Percentiles rank a stretch among this genome's conserved stretches.
These are phyloP conservation scores for Pterophyllum scalare DNA, from an alignment of 2,113 vertebrate genomes.

Conservation along the genomic window DNA sequence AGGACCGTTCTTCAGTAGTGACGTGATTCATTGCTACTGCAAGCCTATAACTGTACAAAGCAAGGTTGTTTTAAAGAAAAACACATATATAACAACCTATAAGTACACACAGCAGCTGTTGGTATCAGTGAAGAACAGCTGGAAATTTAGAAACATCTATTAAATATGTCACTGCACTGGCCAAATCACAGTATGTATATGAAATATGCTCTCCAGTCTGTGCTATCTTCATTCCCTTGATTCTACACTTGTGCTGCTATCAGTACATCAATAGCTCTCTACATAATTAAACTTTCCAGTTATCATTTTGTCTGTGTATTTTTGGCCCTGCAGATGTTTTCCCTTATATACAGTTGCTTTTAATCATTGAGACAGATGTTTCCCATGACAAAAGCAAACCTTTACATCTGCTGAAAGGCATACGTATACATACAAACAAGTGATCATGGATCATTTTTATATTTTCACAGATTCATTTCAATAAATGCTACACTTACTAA, in stretches of 20 bases:
- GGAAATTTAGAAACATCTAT: constrained; percentile 33
- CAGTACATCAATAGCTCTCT: constrained; percentile 66
- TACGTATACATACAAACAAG: constrained; percentile 1
- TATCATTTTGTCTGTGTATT: constrained; percentile 68
- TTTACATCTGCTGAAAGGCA: constrained; percentile 39
- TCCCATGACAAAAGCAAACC: constrained; percentile 52
- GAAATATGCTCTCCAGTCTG: constrained; percentile 5
- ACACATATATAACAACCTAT: background rate
- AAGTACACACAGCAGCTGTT: constrained; percentile 48
- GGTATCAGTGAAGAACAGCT: constrained; percentile 66
- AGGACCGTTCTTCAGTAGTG: background rate
- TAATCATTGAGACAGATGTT: constrained; percentile 67
- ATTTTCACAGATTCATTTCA: background rate
- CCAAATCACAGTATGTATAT: constrained; percentile 5
- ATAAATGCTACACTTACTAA: background rate
- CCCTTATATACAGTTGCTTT: constrained; percentile 64
- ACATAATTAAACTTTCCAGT: constrained; percentile 76
- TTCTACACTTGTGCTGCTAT: constrained; percentile 34
- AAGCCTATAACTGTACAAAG: background rate
- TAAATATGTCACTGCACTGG: constrained; percentile 43
- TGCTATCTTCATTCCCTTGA: constrained; percentile 1
- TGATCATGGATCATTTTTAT: background rate
- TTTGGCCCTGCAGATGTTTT: constrained; percentile 72
- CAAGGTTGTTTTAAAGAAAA: background rate
- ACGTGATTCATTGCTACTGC: background rate